These are phyloP conservation scores for Ornithorhynchus anatinus DNA, from an alignment of 2,113 vertebrate genomes.

Conservation along the genomic window DNA sequence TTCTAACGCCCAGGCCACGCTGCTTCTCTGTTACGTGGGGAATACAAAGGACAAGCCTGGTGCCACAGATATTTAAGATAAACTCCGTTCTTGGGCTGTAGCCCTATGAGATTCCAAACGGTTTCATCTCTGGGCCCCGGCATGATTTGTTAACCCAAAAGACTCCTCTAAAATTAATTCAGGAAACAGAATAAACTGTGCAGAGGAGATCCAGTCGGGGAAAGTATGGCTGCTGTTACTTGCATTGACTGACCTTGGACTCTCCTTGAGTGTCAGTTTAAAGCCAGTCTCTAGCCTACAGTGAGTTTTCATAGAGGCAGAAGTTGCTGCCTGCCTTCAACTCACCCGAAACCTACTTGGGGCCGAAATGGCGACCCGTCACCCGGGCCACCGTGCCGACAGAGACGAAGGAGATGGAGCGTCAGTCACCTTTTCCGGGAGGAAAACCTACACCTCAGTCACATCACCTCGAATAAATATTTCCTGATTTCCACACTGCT, in stretches of 20 bases:
- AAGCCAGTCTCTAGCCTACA: neutral
- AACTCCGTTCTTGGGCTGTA: too few species aligned
- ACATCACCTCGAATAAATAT: neutral
- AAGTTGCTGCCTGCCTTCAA: accelerated
- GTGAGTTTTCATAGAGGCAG: neutral
- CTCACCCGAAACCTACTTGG: accelerated
- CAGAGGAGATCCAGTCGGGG: too few species aligned
- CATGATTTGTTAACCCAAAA: too few species aligned
- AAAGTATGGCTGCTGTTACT: too few species aligned
- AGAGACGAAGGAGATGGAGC: neutral
- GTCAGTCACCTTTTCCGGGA: neutral
- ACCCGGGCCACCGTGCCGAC: neutral
- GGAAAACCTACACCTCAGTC: neutral
- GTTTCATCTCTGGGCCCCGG: too few species aligned
- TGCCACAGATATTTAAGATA: too few species aligned
- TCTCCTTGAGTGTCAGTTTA: accelerated
- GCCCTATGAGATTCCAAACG: too few species aligned
- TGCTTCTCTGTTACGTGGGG: too few species aligned
- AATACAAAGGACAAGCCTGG: too few species aligned
- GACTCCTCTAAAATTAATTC: too few species aligned
- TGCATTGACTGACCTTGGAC: neutral
- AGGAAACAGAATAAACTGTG: too few species aligned
- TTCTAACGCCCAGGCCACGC: too few species aligned
- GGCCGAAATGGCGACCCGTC: neutral
- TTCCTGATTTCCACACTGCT: conserved; percentile 8